Conservation (phyloP, 2,113 vertebrate species). For the Mormyrus lacerda region DNA sequence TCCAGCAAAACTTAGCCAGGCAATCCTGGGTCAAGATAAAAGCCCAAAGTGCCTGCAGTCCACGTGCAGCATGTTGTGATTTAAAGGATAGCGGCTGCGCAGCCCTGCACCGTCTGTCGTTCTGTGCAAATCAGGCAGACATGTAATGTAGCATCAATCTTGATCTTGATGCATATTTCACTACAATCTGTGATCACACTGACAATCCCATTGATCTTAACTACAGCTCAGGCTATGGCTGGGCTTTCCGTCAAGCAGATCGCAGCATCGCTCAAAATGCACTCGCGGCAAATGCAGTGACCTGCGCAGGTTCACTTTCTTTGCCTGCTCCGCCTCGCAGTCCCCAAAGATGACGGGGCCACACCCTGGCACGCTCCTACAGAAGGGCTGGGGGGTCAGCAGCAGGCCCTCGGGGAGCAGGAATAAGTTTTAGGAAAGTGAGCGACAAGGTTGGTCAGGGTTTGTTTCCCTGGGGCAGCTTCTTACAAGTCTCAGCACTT, state of each 20-base stretch:
- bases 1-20: background rate
- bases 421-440: background rate
- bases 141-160: background rate
- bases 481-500: background rate
- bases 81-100: background rate
- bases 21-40: background rate
- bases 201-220: background rate
- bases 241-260: background rate
- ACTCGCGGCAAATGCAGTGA: background rate
- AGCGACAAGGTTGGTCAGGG: background rate
- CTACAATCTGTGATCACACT: background rate
- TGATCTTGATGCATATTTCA: background rate
- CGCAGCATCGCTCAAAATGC: background rate
- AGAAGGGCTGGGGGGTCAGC: background rate
- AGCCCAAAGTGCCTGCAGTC: background rate
- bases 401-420: background rate
- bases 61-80: background rate
- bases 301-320: background rate
- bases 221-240: background rate
- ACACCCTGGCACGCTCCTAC: background rate
- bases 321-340: background rate
- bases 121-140: background rate
- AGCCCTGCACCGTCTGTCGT: background rate
- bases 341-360: background rate
- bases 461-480: background rate